These are phyloP conservation scores for Euwallacea similis DNA, from an alignment of 1,140 invertebrate genomes.

Conservation along the genomic window DNA sequence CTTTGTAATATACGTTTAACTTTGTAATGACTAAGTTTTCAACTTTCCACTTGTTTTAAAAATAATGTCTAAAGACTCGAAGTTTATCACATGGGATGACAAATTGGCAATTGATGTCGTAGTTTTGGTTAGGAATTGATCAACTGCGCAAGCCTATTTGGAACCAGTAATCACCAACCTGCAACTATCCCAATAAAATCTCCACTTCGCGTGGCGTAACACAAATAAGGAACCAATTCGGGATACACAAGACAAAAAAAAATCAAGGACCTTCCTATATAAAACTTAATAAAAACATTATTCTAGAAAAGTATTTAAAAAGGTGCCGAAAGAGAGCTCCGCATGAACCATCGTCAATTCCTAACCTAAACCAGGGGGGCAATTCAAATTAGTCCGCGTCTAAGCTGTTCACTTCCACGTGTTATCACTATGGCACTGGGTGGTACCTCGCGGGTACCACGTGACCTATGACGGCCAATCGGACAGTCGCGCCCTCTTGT, in stretches of 20 bases:
- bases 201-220: too few relatives aligned
- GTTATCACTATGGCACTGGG: constrained; percentile 54
- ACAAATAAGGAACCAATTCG: too few relatives aligned
- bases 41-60: constrained; percentile 42
- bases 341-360: constrained; percentile 1
- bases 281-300: background rate
- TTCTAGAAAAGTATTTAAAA: too few relatives aligned
- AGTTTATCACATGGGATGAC: constrained; percentile 55
- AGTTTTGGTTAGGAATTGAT: constrained; percentile 3
- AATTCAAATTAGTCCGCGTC: constrained; percentile 32
- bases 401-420: constrained; percentile 44
- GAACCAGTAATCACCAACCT: too few relatives aligned
- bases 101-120: constrained; percentile 48
- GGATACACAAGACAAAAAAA: background rate
- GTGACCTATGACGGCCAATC: constrained; percentile 82
- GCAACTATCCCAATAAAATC: too few relatives aligned
- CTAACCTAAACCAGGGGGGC: constrained; percentile 8
- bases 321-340: too few relatives aligned
- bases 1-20: constrained; percentile 35
- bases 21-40: constrained; percentile 45
- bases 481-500: constrained; percentile 78
- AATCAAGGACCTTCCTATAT: background rate
- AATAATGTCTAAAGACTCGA: constrained; percentile 47
- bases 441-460: constrained; percentile 37
- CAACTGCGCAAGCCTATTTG: background rate